phyloP scores from a whole-genome alignment of 2,888 invertebrate species.

The Ceriagrion tenellum region DNA sequence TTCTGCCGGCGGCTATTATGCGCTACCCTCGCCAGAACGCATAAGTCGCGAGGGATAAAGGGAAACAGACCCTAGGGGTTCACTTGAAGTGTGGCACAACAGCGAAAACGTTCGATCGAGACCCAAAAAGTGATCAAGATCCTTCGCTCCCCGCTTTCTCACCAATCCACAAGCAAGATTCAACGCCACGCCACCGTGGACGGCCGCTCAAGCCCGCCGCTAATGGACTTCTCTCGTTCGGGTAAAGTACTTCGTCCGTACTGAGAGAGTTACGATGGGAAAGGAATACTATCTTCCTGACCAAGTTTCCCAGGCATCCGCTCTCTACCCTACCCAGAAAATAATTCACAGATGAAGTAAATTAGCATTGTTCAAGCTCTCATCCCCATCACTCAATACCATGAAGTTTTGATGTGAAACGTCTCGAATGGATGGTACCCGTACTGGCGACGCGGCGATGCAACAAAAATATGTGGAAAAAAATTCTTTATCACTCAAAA shows the following conservation, averaged over 20 bases:
- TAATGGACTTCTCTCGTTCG: neutral
- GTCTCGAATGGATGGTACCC: too few relatives aligned
- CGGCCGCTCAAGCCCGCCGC: neutral
- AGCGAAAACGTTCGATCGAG: neutral
- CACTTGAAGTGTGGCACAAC: neutral
- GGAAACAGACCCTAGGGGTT: neutral
- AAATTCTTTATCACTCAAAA: too few relatives aligned
- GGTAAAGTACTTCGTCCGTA: neutral
- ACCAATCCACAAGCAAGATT: neutral
- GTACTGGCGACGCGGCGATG: too few relatives aligned
- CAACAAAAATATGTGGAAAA: too few relatives aligned
- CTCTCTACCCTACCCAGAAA: too few relatives aligned
- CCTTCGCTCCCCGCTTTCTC: neutral
- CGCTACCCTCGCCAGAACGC: neutral
- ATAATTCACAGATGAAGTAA: too few relatives aligned
- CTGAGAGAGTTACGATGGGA: neutral
- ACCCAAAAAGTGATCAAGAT: neutral
- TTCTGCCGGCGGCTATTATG: neutral
- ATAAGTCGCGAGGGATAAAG: neutral
- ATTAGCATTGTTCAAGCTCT: too few relatives aligned
- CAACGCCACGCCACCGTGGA: neutral
- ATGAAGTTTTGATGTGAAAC: too few relatives aligned
- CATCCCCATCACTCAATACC: too few relatives aligned
- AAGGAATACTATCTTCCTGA: neutral
- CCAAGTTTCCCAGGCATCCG: too few relatives aligned